phyloP scores from a whole-genome alignment of 2,113 vertebrate genomes.

The Pelobates fuscus region DNA sequence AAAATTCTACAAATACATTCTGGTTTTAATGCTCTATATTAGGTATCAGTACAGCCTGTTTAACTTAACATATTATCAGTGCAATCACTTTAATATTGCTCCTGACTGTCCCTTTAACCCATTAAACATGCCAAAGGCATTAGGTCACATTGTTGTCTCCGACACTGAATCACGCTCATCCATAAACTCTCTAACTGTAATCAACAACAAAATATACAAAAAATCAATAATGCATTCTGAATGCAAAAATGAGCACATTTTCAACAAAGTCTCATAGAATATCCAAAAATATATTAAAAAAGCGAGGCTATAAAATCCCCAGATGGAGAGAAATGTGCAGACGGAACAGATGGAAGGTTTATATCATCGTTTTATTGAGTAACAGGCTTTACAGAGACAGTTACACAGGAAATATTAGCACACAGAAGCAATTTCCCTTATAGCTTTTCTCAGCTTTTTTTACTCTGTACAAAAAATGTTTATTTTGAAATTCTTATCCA shows the following conservation, averaged over 20 bases:
- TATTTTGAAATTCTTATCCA: slow-evolving; percentile 44
- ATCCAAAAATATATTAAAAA: slow-evolving; percentile 47
- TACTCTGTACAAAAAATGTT: slow-evolving; percentile 47
- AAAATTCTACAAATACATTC: too few relatives aligned
- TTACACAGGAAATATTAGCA: slow-evolving; percentile 48
- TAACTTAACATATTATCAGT: too few relatives aligned
- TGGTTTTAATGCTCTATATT: too few relatives aligned
- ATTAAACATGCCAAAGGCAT: neutral
- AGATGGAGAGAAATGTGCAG: slow-evolving; percentile 44
- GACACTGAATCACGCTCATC: neutral
- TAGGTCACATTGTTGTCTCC: too few relatives aligned
- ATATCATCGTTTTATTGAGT: slow-evolving; percentile 49
- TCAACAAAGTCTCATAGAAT: slow-evolving; percentile 30
- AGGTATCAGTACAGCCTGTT: too few relatives aligned
- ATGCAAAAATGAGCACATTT: slow-evolving; percentile 41
- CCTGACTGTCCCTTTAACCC: neutral
- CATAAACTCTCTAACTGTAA: slow-evolving; percentile 13
- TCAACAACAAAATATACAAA: slow-evolving; percentile 34
- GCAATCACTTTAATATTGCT: too few relatives aligned
- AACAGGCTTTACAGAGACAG: slow-evolving; percentile 45
- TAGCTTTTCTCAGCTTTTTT: slow-evolving; percentile 46
- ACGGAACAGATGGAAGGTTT: slow-evolving; percentile 47
- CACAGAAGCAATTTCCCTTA: slow-evolving; percentile 47
- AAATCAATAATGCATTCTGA: slow-evolving; percentile 34
- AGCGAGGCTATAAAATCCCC: slow-evolving; percentile 39